Conservation (phyloP, 2,888 invertebrate species). For the Cheilosia grossa region DNA sequence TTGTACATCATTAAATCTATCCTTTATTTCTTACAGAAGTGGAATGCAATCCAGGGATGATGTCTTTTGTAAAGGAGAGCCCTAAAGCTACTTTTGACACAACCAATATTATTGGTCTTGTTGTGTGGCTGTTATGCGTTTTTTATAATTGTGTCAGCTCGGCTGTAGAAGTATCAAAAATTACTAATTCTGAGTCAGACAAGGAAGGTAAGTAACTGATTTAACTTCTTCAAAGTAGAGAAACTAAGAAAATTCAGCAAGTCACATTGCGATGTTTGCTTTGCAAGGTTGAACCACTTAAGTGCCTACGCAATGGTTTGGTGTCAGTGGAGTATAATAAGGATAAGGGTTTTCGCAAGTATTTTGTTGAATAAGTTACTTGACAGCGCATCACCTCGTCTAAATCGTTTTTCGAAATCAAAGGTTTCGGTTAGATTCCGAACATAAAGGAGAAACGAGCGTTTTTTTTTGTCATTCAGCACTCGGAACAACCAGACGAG, state of each 20-base stretch:
- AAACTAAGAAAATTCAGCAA: not conserved
- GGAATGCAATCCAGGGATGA: slow-evolving; percentile 90
- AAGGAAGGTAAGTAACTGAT: slow-evolving; percentile 80
- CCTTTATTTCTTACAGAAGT: slow-evolving; percentile 84
- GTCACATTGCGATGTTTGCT: not conserved
- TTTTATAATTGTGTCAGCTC: slow-evolving; percentile 97
- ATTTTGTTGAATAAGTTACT: no score
- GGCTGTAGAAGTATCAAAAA: slow-evolving; percentile 95
- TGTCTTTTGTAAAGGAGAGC: slow-evolving; percentile 81
- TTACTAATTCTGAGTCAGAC: slow-evolving; percentile 90
- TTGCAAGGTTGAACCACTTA: no score
- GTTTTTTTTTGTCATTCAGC: no score
- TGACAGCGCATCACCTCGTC: no score
- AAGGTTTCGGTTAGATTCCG: no score
- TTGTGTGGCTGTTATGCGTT: slow-evolving; percentile 97
- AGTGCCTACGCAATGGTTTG: no score
- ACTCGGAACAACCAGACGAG: no score
- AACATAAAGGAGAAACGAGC: no score
- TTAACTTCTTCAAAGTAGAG: not conserved
- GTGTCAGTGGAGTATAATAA: no score
- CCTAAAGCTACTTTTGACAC: slow-evolving; percentile 89
- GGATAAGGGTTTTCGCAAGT: no score
- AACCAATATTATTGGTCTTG: slow-evolving; percentile 95
- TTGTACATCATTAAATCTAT: not conserved
- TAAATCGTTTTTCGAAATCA: no score